Evolutionary conservation across 2,113 vertebrate genomes (phyloP), one percentile per base, ranked within the genome.

Genomic region (Azemiops feae): DNA sequence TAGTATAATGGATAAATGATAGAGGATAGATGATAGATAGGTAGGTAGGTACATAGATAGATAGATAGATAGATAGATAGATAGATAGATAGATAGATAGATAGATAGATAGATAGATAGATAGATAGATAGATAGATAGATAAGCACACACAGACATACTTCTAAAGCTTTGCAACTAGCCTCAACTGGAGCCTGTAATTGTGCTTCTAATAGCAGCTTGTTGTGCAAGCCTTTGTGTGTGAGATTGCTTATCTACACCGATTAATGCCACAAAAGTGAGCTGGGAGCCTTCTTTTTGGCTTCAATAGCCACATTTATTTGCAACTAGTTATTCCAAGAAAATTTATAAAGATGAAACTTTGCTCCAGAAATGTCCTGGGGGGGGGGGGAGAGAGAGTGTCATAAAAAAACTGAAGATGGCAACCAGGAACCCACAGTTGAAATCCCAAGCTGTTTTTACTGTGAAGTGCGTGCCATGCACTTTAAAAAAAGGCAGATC

Each of bases 61-160:
- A 7, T 20, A 45, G 3, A 23, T 27, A 60, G 8, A 3, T 10
- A 58, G 6, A 3, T 11, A 60, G 55, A 23, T 8, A 57, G 55
- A 23, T 8, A 25, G 9, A 23, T 11, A 23, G 81, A 20, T 3
- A 25, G 11, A 45, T 30, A 30, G 3, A 64, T 4, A 30, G 5
- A 25, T 9, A 60, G 54, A 55, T 20, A 55, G 54, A 55, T 22
- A 22, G 43, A 85, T 11, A 23, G 81, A 39, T 0, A 85, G 11
- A 85, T 0, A 64, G 3, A 64, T 0, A 27, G 6, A 27, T 0
- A 30, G 55, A 57, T 0, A 58, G 22, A 57, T 0, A 55, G 54
- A 55, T 60, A 27, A 30, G 23, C 57, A 64, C 30, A 14, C 4
- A n/a, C 9, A n/a, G 60, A 14, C 60, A n/a, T 39, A 81, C 16